Conservation (phyloP, 2,113 vertebrate genomes). For the Cyanocitta stelleri region DNA sequence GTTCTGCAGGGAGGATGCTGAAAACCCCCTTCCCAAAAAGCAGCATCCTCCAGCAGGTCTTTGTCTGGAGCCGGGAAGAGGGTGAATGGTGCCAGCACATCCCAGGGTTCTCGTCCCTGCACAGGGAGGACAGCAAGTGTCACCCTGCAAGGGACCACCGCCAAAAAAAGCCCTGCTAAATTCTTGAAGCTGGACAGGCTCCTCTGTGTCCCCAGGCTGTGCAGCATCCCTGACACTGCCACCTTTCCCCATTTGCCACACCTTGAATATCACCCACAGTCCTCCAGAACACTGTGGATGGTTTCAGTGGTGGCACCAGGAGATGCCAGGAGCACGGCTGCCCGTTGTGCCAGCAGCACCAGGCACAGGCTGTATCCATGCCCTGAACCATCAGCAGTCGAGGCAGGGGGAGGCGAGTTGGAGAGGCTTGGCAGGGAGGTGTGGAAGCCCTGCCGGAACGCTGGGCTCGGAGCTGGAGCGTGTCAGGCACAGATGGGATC, state of each 20-base stretch:
- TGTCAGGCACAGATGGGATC: conserved; percentile 24
- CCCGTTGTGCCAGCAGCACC: background rate
- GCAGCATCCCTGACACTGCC: background rate
- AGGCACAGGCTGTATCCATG: rapidly evolving
- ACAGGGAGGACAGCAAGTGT: background rate
- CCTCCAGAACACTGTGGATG: rapidly evolving
- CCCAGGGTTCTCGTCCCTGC: background rate
- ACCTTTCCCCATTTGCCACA: background rate
- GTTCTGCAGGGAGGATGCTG: background rate
- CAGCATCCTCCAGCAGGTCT: background rate
- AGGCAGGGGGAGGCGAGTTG: background rate
- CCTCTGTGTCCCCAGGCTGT: background rate
- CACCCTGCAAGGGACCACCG: background rate
- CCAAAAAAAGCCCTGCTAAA: background rate
- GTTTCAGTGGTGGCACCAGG: background rate
- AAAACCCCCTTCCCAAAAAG: background rate
- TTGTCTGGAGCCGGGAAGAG: background rate
- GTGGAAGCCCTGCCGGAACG: background rate
- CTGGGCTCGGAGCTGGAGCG: conserved; percentile 2
- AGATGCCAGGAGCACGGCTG: rapidly evolving
- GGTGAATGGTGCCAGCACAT: background rate
- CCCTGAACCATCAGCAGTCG: rapidly evolving
- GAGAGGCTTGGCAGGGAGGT: background rate
- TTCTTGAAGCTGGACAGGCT: background rate
- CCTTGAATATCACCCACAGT: background rate